Evolutionary conservation across 2,113 vertebrate species (phyloP).

Genomic region (Periophthalmodon schlosseri): DNA sequence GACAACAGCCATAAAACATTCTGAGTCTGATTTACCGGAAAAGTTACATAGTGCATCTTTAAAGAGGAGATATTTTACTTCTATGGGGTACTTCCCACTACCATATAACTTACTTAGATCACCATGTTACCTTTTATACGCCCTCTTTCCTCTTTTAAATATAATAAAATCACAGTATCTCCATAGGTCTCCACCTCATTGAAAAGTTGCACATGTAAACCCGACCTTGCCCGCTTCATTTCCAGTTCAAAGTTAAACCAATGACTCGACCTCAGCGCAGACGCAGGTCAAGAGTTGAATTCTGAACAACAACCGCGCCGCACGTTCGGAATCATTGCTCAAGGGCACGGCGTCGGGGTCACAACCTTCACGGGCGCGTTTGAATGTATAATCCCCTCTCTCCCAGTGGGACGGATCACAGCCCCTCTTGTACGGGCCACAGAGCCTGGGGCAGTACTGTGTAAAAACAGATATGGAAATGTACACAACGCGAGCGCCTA

Average conservation of each 20-base stretch:
- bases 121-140: no score
- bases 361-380: neutral
- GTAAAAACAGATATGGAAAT: slow-evolving; percentile 21
- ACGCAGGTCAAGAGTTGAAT: slow-evolving; percentile 21
- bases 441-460: slow-evolving; percentile 31
- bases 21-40: no score
- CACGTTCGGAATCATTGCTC: slow-evolving; percentile 12
- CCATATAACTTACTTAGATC: no score
- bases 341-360: slow-evolving; percentile 18
- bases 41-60: no score
- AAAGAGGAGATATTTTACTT: no score
- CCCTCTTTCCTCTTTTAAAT: no score
- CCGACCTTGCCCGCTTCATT: neutral
- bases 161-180: no score
- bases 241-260: neutral
- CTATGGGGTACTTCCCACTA: no score
- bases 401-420: slow-evolving; percentile 20
- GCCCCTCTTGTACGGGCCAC: slow-evolving; percentile 11
- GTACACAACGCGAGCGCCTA: slow-evolving; percentile 1
- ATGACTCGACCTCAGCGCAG: neutral
- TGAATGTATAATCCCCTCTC: slow-evolving; percentile 12
- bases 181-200: neutral
- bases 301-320: neutral
- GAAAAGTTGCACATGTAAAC: no score
- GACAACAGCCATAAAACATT: no score